Percentiles rank a stretch among this genome's conserved stretches.
These are phyloP conservation scores for Sebastes vulpes DNA, from an alignment of 2,797 vertebrate genomes.

Conservation along the genomic window DNA sequence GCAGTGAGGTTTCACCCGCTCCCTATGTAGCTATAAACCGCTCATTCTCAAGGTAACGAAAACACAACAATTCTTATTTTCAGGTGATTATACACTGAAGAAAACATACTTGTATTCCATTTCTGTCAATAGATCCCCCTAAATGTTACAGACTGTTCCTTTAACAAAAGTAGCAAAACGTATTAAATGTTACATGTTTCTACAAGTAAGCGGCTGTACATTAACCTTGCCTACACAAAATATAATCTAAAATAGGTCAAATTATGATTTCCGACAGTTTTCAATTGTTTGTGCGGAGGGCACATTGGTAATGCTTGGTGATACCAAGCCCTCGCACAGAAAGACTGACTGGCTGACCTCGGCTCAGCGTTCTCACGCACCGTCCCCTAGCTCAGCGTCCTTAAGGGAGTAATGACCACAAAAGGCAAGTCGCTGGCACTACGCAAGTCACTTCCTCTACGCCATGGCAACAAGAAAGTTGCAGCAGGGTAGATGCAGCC, in stretches of 20 bases:
- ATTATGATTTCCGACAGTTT: not conserved
- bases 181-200: not conserved
- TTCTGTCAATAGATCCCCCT: too few species aligned
- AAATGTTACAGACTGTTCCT: too few species aligned
- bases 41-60: too few species aligned
- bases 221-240: not conserved
- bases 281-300: not conserved
- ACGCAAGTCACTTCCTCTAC: not conserved
- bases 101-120: too few species aligned
- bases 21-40: too few species aligned
- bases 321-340: not conserved
- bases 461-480: slow-evolving; percentile 45
- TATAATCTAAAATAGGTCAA: not conserved
- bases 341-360: not conserved
- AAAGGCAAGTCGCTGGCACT: not conserved
- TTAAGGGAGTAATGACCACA: slow-evolving; percentile 21
- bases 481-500: slow-evolving; percentile 14
- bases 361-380: not conserved
- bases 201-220: not conserved
- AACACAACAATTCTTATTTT: too few species aligned
- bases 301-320: not conserved
- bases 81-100: too few species aligned
- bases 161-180: not conserved
- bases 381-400: not conserved
- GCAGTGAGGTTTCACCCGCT: too few species aligned